Percentiles rank a stretch among this genome's conserved stretches.
phyloP scores from a whole-genome alignment of 1,140 invertebrate species.

The Drosophila quadrilineata region DNA sequence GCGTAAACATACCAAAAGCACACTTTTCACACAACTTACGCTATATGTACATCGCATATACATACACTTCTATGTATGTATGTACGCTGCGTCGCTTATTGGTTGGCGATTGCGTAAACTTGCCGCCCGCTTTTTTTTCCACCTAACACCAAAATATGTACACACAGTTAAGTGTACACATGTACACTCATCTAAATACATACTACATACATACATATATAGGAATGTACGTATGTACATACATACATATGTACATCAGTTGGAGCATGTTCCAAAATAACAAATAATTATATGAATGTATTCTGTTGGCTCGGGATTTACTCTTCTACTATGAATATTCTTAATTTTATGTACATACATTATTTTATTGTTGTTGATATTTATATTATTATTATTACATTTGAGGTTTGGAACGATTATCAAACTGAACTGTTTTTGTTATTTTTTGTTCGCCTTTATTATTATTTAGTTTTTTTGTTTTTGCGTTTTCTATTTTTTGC shows the following conservation, averaged over 20 bases:
- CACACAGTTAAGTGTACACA: slow-evolving; percentile 63
- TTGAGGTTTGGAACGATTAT: slow-evolving; percentile 52
- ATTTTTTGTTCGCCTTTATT: slow-evolving; percentile 59
- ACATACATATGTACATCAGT: slow-evolving; percentile 40
- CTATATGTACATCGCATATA: slow-evolving; percentile 26
- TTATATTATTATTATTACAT: slow-evolving; percentile 57
- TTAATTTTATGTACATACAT: slow-evolving; percentile 26
- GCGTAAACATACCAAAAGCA: slow-evolving; percentile 72
- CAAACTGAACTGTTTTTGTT: slow-evolving; percentile 69
- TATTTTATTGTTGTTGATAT: slow-evolving; percentile 27
- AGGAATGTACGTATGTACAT: slow-evolving; percentile 6
- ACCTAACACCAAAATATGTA: slow-evolving; percentile 77
- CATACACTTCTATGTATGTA: slow-evolving; percentile 14
- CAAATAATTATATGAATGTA: slow-evolving; percentile 59
- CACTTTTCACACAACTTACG: slow-evolving; percentile 69
- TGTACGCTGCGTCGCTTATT: slow-evolving; percentile 37
- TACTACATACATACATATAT: neutral
- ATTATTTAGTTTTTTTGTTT: slow-evolving; percentile 59
- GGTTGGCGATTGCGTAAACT: slow-evolving; percentile 72
- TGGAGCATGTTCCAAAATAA: slow-evolving; percentile 66
- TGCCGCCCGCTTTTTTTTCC: slow-evolving; percentile 77
- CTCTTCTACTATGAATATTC: neutral
- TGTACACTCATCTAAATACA: slow-evolving; percentile 18
- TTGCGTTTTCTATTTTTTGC: slow-evolving; percentile 56
- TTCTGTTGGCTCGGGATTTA: slow-evolving; percentile 16